These are phyloP conservation scores for Dromius quadrimaculatus DNA, from an alignment of 2,888 invertebrate genomes.

Conservation along the genomic window DNA sequence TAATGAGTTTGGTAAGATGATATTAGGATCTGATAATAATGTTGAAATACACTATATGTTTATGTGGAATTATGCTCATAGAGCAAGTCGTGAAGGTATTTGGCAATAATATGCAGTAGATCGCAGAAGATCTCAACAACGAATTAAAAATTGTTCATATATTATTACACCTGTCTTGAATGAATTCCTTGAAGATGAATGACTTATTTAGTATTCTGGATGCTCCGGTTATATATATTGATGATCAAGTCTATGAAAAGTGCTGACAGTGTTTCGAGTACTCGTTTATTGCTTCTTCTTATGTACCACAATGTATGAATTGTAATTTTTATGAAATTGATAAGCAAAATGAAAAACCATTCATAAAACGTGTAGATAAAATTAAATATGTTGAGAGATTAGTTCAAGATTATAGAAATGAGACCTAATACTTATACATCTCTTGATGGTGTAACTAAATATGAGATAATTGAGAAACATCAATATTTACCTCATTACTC, in stretches of 20 bases:
- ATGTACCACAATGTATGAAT: conserved; percentile 20
- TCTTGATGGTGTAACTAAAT: conserved; percentile 17
- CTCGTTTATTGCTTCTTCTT: neutral
- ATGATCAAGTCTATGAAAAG: conserved; percentile 10
- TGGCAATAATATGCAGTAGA: conserved; percentile 16
- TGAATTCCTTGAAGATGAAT: conserved; percentile 11
- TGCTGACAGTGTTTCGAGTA: conserved; percentile 23
- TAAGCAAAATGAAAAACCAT: neutral
- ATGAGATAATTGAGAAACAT: conserved; percentile 15
- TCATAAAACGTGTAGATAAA: conserved; percentile 16
- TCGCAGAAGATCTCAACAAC: conserved; percentile 22
- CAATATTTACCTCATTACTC: conserved; percentile 10
- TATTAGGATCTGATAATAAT: neutral
- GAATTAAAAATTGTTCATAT: conserved; percentile 15
- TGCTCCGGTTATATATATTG: conserved; percentile 6
- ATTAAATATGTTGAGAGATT: conserved; percentile 28
- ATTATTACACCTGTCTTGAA: conserved; percentile 17
- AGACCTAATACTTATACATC: conserved; percentile 22
- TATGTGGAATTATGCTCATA: conserved; percentile 21
- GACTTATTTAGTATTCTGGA: conserved; percentile 9
- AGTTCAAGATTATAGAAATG: conserved; percentile 17
- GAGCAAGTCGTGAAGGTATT: conserved; percentile 28
- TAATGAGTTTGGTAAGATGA: neutral
- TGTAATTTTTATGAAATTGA: conserved; percentile 12
- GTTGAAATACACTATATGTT: conserved; percentile 22